These are phyloP conservation scores for Phylloscopus collybita DNA, from an alignment of 2,797 vertebrate genomes.

Conservation along the genomic window DNA sequence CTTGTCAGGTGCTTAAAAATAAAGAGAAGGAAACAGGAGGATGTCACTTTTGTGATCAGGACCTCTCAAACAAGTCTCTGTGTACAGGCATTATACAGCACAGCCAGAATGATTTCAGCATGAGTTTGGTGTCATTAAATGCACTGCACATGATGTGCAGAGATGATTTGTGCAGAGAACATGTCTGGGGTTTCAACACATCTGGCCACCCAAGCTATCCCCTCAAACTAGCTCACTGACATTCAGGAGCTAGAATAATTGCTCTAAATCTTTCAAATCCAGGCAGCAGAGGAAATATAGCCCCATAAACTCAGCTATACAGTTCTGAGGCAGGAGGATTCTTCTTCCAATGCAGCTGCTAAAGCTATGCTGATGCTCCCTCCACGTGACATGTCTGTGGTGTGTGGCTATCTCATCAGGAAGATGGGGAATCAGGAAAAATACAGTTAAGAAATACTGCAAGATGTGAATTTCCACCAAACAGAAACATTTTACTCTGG, in stretches of 20 bases:
- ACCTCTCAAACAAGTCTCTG: not conserved
- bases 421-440: not conserved
- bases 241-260: not conserved
- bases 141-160: not conserved
- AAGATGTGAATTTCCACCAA: not conserved
- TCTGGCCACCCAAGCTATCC: not conserved
- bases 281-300: not conserved
- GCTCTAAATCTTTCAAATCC: not conserved
- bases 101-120: not conserved
- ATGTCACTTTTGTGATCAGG: not conserved
- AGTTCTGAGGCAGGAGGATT: not conserved
- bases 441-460: not conserved
- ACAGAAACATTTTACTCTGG: not conserved
- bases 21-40: not conserved
- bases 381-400: fast-evolving
- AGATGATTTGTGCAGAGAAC: not conserved
- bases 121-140: not conserved
- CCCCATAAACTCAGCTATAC: not conserved
- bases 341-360: not conserved
- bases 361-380: not conserved
- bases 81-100: not conserved
- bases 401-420: not conserved
- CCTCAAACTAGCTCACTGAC: not conserved
- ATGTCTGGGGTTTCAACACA: not conserved
- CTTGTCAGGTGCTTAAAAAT: not conserved